These are phyloP conservation scores for Ammodytes marinus DNA, from an alignment of 2,113 vertebrate genomes.

Conservation along the genomic window DNA sequence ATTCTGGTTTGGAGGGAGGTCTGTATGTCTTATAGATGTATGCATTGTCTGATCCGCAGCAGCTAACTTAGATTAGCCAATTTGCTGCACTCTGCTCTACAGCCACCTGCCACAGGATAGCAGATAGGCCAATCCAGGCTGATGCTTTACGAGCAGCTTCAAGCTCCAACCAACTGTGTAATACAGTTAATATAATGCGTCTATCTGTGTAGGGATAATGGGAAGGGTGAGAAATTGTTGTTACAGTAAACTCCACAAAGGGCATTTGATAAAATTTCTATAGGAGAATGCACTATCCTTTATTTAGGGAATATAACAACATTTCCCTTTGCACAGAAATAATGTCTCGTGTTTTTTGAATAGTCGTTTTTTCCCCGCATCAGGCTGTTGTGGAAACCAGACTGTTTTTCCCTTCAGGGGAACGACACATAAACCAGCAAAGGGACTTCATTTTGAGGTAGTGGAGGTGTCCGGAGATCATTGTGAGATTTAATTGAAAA, in stretches of 20 bases:
- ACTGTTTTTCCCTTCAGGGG: neutral
- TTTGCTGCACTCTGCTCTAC: neutral
- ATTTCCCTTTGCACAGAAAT: no score
- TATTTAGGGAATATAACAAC: neutral
- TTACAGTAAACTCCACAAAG: neutral
- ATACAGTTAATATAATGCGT: neutral
- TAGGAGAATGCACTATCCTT: neutral
- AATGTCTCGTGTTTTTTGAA: neutral
- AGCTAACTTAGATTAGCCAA: neutral
- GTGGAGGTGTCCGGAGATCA: neutral
- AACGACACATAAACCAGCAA: conserved; percentile 10
- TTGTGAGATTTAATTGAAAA: conserved; percentile 21
- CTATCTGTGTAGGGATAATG: neutral
- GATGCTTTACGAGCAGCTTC: neutral
- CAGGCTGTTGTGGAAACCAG: neutral
- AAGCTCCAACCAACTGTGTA: neutral
- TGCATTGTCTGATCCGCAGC: neutral
- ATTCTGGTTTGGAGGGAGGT: neutral
- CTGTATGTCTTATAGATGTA: neutral
- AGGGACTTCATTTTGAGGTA: conserved; percentile 6
- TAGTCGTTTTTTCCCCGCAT: neutral
- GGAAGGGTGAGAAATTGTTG: neutral
- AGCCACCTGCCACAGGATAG: neutral
- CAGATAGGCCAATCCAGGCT: neutral
- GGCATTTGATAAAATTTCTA: neutral